Percentiles rank a stretch among this genome's conserved stretches.
phyloP scores from a whole-genome alignment of 2,888 invertebrate genomes.

The Ormyrus labotus region DNA sequence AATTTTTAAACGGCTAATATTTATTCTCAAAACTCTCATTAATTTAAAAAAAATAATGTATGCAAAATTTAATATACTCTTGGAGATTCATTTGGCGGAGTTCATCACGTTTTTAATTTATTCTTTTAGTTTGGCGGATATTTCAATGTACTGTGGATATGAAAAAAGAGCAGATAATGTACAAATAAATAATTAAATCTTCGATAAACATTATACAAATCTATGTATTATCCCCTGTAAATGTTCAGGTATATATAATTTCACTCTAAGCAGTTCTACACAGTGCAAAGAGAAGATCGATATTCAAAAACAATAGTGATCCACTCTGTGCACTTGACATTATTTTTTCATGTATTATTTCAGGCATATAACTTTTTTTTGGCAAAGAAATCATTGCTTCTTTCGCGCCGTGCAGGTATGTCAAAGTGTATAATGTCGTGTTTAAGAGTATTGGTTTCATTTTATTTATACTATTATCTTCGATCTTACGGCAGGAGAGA shows the following conservation, averaged over 20 bases:
- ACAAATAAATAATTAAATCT: constrained; percentile 37
- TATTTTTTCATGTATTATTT: constrained; percentile 20
- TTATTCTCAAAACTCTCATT: neutral
- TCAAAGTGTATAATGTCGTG: constrained; percentile 20
- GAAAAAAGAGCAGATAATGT: constrained; percentile 31
- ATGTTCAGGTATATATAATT: constrained; percentile 36
- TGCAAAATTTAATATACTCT: constrained; percentile 33
- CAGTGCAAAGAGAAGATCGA: constrained; percentile 28
- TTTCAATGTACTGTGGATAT: constrained; percentile 29
- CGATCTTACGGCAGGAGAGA: constrained; percentile 12
- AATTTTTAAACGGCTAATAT: constrained; percentile 1
- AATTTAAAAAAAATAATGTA: constrained; percentile 4
- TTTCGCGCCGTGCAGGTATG: constrained; percentile 27
- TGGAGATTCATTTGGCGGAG: constrained; percentile 30
- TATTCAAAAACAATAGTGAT: constrained; percentile 11
- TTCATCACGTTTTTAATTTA: constrained; percentile 14
- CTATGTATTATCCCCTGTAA: constrained; percentile 37
- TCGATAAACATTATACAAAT: constrained; percentile 42
- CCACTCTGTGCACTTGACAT: neutral
- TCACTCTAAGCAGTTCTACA: constrained; percentile 34
- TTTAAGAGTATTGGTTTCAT: constrained; percentile 30
- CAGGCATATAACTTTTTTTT: constrained; percentile 31
- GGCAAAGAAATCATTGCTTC: constrained; percentile 7
- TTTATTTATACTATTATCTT: constrained; percentile 24
- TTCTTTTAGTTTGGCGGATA: constrained; percentile 24